Evolutionary conservation across 2,113 vertebrate genomes (phyloP).

Genomic region (Lamprotornis superbus): DNA sequence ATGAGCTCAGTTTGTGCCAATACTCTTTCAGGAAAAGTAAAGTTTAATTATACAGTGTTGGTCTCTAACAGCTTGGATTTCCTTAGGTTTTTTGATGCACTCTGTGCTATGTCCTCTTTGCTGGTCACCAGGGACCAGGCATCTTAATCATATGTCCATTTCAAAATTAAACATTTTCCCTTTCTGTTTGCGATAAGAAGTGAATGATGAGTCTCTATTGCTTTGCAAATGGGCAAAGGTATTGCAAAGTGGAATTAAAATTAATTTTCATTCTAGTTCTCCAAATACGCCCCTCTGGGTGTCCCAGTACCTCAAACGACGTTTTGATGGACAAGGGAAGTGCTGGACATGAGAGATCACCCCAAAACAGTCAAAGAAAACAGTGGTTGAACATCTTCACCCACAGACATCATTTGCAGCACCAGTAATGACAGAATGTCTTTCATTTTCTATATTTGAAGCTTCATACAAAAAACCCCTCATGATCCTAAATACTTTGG

Average conservation of each 20-base stretch:
- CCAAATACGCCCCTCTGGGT: accelerated
- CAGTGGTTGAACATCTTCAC: background rate
- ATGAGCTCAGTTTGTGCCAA: background rate
- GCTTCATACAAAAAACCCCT: background rate
- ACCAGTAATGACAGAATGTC: background rate
- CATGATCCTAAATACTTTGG: background rate
- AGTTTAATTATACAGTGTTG: background rate
- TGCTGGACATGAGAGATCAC: background rate
- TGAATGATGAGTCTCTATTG: background rate
- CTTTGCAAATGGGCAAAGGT: background rate
- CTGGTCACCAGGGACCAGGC: background rate
- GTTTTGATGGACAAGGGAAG: background rate
- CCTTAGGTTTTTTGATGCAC: background rate
- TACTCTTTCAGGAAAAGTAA: conserved; percentile 1
- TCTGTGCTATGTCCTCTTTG: background rate
- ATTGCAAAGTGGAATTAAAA: background rate
- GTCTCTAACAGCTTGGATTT: background rate
- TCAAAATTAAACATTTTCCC: background rate
- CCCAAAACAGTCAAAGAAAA: background rate
- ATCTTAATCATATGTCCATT: background rate
- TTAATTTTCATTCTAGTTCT: background rate
- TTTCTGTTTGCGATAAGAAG: background rate
- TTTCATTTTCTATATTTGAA: background rate
- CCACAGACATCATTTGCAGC: background rate
- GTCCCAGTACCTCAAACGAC: background rate